phyloP scores from a whole-genome alignment of 2,888 invertebrate species.

The Lamellibrachia satsuma region DNA sequence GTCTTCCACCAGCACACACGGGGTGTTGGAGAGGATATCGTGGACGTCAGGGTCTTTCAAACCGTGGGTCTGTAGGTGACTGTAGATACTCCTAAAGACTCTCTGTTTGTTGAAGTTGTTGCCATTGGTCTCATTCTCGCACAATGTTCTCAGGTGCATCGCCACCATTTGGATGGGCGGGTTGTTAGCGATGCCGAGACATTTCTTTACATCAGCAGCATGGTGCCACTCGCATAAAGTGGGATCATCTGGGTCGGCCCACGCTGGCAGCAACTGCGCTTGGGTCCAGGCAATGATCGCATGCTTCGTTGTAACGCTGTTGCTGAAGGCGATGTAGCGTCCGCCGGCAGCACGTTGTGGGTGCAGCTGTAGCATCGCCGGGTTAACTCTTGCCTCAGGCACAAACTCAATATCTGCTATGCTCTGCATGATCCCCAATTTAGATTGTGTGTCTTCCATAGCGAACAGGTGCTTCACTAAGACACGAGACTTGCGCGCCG shows the following conservation, averaged over 20 bases:
- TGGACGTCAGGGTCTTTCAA: slow-evolving; percentile 26
- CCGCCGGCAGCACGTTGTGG: slow-evolving; percentile 31
- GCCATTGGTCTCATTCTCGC: slow-evolving; percentile 14
- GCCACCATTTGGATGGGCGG: slow-evolving; percentile 34
- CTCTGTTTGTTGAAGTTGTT: slow-evolving; percentile 14
- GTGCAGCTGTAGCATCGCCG: slow-evolving; percentile 27
- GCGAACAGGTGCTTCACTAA: slow-evolving; percentile 37
- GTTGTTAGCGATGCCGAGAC: slow-evolving; percentile 30
- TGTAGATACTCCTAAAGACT: slow-evolving; percentile 35
- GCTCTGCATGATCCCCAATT: slow-evolving; percentile 29
- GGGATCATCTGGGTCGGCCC: slow-evolving; percentile 37
- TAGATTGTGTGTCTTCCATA: slow-evolving; percentile 31
- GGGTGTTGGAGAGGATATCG: slow-evolving; percentile 24
- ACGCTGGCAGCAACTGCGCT: slow-evolving; percentile 37
- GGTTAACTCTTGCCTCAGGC: slow-evolving; percentile 30
- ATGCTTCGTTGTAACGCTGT: slow-evolving; percentile 30
- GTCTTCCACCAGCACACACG: slow-evolving; percentile 37
- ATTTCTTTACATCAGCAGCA: neutral
- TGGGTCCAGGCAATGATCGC: slow-evolving; percentile 38
- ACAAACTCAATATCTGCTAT: slow-evolving; percentile 37
- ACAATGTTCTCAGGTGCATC: slow-evolving; percentile 29
- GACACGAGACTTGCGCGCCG: slow-evolving; percentile 39
- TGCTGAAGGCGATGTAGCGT: slow-evolving; percentile 35
- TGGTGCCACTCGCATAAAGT: neutral
- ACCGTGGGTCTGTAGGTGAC: slow-evolving; percentile 28